These are phyloP conservation scores for Halcyon smyrnensis DNA, from an alignment of 2,797 vertebrate species.

Conservation along the genomic window DNA sequence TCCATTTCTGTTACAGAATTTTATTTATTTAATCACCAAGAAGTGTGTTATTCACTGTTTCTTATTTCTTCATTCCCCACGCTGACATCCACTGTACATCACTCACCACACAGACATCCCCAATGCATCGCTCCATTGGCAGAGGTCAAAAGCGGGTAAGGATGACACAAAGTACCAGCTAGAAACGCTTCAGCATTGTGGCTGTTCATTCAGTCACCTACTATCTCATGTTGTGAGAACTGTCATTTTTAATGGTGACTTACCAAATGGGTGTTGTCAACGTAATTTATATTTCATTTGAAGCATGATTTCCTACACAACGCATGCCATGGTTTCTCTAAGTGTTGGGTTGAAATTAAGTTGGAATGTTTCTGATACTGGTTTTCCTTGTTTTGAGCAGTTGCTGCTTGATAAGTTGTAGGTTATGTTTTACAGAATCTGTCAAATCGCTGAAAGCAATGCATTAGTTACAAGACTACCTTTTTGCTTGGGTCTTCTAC, in stretches of 20 bases:
- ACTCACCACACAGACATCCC: not conserved
- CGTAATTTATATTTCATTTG: accelerated
- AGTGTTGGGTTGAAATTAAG: not conserved
- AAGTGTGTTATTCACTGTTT: not conserved
- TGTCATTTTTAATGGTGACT: not conserved
- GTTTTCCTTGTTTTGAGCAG: not conserved
- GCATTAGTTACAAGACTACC: not conserved
- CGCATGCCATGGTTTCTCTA: not conserved
- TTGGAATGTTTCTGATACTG: not conserved
- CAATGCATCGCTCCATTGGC: not conserved
- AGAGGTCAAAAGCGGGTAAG: not conserved
- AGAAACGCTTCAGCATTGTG: not conserved
- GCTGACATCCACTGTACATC: not conserved
- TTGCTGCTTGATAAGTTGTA: not conserved
- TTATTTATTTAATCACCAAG: not conserved
- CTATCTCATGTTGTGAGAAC: not conserved
- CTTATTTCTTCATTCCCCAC: not conserved
- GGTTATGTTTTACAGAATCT: not conserved
- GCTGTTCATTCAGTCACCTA: not conserved
- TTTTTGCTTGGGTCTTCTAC: not conserved
- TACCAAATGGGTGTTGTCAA: not conserved
- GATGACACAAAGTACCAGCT: not conserved
- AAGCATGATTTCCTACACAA: not conserved
- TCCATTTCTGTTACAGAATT: not conserved
- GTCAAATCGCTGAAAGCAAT: not conserved